phyloP scores from a whole-genome alignment of 2,888 invertebrate genomes.

The Tachina grossa region DNA sequence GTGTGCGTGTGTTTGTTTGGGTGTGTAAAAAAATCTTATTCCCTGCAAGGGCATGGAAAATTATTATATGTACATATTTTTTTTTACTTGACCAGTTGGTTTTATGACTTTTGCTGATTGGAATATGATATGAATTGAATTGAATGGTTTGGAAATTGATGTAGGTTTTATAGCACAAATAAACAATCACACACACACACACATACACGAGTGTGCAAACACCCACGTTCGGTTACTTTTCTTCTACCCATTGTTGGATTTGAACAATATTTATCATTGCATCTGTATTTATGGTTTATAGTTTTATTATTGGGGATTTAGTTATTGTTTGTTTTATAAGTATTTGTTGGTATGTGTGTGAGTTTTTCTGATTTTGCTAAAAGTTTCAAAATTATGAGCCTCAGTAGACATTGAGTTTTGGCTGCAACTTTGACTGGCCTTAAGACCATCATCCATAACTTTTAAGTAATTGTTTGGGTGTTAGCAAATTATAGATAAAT shows the following conservation, averaged over 20 bases:
- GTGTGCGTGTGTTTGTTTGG: background rate
- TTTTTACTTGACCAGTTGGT: conserved; percentile 79
- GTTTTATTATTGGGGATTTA: conserved; percentile 73
- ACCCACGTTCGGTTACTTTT: background rate
- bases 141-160: conserved; percentile 70
- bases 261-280: conserved; percentile 65
- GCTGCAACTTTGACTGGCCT: conserved; percentile 30
- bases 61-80: conserved; percentile 55
- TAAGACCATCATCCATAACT: conserved; percentile 43
- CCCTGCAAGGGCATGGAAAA: conserved; percentile 59
- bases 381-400: conserved; percentile 73
- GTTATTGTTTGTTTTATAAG: conserved; percentile 68
- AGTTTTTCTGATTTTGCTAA: conserved; percentile 69
- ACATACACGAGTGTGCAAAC: background rate
- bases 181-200: conserved; percentile 6
- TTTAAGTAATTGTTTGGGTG: conserved; percentile 70
- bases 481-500: conserved; percentile 68
- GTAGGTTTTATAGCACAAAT: conserved; percentile 62
- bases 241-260: conserved; percentile 9
- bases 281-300: conserved; percentile 74
- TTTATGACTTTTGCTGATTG: conserved; percentile 82
- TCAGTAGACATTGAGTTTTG: conserved; percentile 62
- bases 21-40: conserved; percentile 21
- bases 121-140: conserved; percentile 80
- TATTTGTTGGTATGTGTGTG: conserved; percentile 50